Evolutionary conservation across 2,113 vertebrate genomes (phyloP).

Genomic region (Haliaeetus leucogaster): DNA sequence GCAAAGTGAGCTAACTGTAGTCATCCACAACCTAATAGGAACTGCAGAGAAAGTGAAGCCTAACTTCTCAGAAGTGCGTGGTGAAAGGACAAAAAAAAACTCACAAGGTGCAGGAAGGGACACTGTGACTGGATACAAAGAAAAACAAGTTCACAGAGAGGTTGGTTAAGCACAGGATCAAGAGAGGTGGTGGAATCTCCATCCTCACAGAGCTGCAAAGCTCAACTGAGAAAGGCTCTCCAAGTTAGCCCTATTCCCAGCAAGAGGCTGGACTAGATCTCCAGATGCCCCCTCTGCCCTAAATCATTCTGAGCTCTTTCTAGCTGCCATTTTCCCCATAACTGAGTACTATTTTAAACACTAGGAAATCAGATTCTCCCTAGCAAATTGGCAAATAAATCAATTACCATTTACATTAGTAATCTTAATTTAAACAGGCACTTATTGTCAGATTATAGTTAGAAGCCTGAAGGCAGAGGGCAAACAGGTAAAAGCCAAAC

Average conservation of each 20-base stretch:
- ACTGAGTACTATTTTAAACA: not conserved
- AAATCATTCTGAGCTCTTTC: not conserved
- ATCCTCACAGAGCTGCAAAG: not conserved
- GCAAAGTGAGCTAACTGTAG: not conserved
- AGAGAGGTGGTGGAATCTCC: not conserved
- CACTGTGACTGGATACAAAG: not conserved
- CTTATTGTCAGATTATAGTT: not conserved
- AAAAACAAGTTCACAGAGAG: not conserved
- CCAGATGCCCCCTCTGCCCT: not conserved
- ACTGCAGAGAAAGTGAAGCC: not conserved
- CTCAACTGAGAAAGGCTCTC: accelerated
- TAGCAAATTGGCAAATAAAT: not conserved
- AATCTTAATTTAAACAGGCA: not conserved
- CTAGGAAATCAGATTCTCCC: not conserved
- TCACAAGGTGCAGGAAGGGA: not conserved
- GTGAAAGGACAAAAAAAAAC: not conserved
- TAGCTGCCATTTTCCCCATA: not conserved
- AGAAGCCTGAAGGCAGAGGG: not conserved
- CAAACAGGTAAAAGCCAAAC: not conserved
- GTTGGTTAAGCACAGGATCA: not conserved
- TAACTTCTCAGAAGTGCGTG: not conserved
- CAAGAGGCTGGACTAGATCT: not conserved
- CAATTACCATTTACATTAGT: not conserved
- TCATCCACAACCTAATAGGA: accelerated
- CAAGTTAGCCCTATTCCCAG: not conserved